phyloP scores from a whole-genome alignment of 2,888 invertebrate species.

The Ametastegia equiseti region DNA sequence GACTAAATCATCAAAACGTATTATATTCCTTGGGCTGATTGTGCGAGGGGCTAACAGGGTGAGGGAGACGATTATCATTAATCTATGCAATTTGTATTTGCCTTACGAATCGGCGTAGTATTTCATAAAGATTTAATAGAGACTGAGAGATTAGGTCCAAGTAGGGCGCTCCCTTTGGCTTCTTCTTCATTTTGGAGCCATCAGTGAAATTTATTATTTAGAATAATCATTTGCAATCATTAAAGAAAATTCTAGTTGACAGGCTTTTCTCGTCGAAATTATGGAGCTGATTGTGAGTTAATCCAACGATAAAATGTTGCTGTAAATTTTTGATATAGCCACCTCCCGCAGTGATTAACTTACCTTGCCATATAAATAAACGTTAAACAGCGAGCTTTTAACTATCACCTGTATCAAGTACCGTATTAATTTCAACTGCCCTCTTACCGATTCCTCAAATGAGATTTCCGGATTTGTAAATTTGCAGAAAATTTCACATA shows the following conservation, averaged over 20 bases:
- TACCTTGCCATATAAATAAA: background rate
- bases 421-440: background rate
- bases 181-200: background rate
- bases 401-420: background rate
- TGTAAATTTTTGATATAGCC: conserved; percentile 25
- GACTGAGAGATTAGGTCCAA: background rate
- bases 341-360: background rate
- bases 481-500: background rate
- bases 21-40: background rate
- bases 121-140: conserved; percentile 46
- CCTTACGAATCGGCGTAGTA: conserved; percentile 23
- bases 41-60: background rate
- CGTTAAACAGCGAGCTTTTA: background rate
- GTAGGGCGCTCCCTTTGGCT: background rate
- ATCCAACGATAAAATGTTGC: background rate
- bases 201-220: conserved; percentile 16
- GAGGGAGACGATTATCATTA: conserved; percentile 56
- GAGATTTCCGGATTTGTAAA: background rate
- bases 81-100: conserved; percentile 52
- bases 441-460: no score
- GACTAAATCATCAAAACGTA: background rate
- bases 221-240: conserved; percentile 25
- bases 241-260: background rate
- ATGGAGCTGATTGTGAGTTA: background rate
- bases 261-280: background rate